A percentile compares a stretch with the other conserved stretches of the same genome.
These are phyloP conservation scores for Mustelus asterias DNA, from an alignment of 2,113 vertebrate species.

Conservation along the genomic window DNA sequence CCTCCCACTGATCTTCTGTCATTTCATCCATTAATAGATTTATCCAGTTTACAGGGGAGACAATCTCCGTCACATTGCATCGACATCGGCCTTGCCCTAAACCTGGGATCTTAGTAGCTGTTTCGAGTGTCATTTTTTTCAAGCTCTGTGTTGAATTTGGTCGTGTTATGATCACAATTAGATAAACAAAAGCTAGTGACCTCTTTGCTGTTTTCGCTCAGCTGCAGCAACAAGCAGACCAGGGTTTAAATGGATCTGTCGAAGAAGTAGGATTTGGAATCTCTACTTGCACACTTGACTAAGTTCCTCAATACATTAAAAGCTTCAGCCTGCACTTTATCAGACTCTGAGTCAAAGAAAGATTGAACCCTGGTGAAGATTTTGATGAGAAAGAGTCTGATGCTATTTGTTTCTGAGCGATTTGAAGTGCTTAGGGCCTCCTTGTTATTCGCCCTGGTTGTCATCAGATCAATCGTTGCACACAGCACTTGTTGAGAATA, in stretches of 20 bases:
- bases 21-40: too few species aligned
- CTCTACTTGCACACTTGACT: background rate
- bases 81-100: too few species aligned
- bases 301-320: background rate
- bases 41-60: too few species aligned
- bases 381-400: background rate
- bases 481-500: background rate
- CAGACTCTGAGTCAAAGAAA: background rate
- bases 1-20: too few species aligned
- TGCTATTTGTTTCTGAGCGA: background rate
- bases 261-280: background rate
- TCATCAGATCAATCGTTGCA: background rate
- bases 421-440: background rate
- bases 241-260: background rate
- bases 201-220: background rate
- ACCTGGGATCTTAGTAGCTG: background rate
- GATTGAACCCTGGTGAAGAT: background rate
- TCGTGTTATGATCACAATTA: background rate
- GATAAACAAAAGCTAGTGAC: background rate
- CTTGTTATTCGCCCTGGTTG: background rate
- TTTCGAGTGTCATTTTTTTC: background rate
- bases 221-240: background rate
- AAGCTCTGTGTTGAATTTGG: background rate
- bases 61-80: too few species aligned
- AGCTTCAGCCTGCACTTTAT: slow-evolving; percentile 5